Evolutionary conservation across 2,113 vertebrate genomes (phyloP).

Genomic region (Zosterops lateralis): DNA sequence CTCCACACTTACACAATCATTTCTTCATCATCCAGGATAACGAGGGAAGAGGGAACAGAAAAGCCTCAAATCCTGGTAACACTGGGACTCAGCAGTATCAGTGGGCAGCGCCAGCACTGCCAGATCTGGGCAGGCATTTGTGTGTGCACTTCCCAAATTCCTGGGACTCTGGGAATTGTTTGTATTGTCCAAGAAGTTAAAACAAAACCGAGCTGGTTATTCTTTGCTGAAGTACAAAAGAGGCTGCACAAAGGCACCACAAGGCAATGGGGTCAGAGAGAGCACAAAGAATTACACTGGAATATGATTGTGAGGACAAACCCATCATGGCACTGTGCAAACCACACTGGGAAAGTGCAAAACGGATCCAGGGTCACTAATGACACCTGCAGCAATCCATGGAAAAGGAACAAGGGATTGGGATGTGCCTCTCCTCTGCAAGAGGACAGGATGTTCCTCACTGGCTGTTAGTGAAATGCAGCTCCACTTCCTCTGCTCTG

Average conservation of each 20-base stretch:
- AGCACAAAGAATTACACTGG: neutral
- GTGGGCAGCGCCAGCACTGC: neutral
- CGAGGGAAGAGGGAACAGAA: neutral
- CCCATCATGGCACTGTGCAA: neutral
- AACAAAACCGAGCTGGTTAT: neutral
- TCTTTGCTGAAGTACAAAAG: neutral
- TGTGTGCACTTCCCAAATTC: neutral
- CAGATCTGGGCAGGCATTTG: neutral
- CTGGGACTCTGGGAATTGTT: neutral
- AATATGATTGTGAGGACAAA: neutral
- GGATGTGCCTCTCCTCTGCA: neutral
- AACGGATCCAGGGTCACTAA: neutral
- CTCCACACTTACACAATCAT: neutral
- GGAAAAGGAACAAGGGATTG: neutral
- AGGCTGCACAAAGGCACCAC: neutral
- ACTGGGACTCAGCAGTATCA: neutral
- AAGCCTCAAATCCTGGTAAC: neutral
- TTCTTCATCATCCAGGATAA: neutral
- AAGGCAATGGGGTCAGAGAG: neutral
- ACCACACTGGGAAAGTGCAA: fast-evolving
- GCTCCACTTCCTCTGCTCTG: neutral
- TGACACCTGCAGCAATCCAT: neutral
- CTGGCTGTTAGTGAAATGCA: neutral
- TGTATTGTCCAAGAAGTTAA: neutral
- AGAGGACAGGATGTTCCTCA: neutral